A percentile compares a stretch with the other conserved stretches of the same genome.
Evolutionary conservation across 2,113 vertebrate genomes (phyloP).

Genomic region (Terrapene triunguis): DNA sequence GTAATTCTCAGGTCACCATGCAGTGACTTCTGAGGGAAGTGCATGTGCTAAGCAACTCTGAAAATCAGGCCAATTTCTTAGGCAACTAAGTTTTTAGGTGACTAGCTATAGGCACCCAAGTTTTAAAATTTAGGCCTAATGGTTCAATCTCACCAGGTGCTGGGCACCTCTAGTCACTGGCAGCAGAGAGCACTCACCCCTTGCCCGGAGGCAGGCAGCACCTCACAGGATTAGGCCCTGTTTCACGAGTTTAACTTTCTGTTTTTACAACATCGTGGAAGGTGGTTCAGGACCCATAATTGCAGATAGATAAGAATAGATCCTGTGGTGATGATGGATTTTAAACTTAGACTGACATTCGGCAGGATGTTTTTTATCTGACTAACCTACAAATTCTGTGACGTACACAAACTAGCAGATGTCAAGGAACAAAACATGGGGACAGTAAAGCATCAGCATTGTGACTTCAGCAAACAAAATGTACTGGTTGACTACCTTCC

Average conservation of each 20-base stretch:
- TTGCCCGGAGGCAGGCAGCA: background rate
- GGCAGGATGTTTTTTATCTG: background rate
- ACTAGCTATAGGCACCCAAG: background rate
- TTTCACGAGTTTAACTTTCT: background rate
- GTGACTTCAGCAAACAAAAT: slow-evolving; percentile 17
- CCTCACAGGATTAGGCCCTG: background rate
- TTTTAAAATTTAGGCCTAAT: background rate
- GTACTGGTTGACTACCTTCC: slow-evolving; percentile 13
- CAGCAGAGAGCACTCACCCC: background rate
- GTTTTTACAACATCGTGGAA: background rate
- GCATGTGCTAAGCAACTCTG: no score
- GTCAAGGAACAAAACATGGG: slow-evolving; percentile 10
- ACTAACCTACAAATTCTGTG: background rate
- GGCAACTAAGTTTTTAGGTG: rapidly evolving
- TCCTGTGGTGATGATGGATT: background rate
- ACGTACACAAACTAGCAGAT: background rate
- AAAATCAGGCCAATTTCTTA: background rate
- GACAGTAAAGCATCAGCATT: background rate
- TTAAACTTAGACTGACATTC: background rate
- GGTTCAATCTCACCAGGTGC: background rate
- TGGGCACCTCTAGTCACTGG: background rate
- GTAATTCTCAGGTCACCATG: background rate
- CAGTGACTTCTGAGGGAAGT: background rate
- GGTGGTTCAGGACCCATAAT: background rate
- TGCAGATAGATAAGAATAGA: background rate